Base-by-base conservation (phyloP, 2,888 invertebrate genomes). In the Pheosia tremula region DNA sequence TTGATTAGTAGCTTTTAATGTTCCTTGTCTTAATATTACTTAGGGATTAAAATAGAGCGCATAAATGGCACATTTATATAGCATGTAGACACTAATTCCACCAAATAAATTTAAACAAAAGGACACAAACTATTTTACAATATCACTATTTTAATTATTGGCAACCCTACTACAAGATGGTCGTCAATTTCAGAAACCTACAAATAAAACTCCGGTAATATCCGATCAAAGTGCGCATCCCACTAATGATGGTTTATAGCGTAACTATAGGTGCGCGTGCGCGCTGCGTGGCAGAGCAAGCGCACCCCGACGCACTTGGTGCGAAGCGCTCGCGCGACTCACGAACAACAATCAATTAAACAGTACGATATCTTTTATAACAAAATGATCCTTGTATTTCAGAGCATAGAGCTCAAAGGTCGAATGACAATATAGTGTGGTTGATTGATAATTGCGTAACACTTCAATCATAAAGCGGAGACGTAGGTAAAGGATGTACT, bases 311-410 rank as follows among this genome's bases (percentile, higher is more conserved):
- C 59, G 67, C 68, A 75, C 72, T 70, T 74, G 71, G 71, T 67
- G 72, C 66, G 69, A 68, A 67, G 69, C 75, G 69, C 71, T 71
- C 68, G 66, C 68, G 66, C 69, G 71, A 81, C 79, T 85, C 80
- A 74, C 80, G 86, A 87, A 87, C 87, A 87, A 87, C 84, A 85
- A 83, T 75, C 81, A 71, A 71, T 77, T 71, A 69, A 24, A 36
- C 38, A 5, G 38, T 36, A 4, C 5, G 5, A 54, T n/a, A 39
- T 2, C 7, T 39, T 37, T 55, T 8, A 37, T 38, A 36, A n/a
- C 36, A 55, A 13, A 39, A 5, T 39, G 11, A 5, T 39, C 55
- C n/a, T n/a, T 55, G n/a, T 13, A 6, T 11, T n/a, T 54, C 11
- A 55, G 3, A 8, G 39, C n/a, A 5, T 55, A 39, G 13, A 55